Evolutionary conservation across 1,140 invertebrate genomes (phyloP).

Genomic region (Lepidotrigona ventralis): DNA sequence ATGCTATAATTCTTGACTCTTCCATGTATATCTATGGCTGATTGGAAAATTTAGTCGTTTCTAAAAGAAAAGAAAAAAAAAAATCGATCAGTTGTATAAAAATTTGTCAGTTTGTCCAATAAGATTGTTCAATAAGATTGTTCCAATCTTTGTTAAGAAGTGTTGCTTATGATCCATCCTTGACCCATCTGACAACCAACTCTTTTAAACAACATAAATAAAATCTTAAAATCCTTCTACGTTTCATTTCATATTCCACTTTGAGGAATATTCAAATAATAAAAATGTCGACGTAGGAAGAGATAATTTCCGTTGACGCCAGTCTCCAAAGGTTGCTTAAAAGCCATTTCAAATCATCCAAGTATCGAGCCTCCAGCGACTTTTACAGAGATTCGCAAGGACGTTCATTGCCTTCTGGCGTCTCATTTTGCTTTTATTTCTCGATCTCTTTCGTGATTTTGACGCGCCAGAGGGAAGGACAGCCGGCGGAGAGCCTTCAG

Average conservation of each 20-base stretch:
- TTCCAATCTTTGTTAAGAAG: no score
- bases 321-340: not conserved
- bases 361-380: not conserved
- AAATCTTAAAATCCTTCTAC: not conserved
- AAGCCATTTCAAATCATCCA: not conserved
- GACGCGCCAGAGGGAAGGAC: slow-evolving; percentile 35
- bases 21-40: no score
- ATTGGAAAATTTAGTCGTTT: no score
- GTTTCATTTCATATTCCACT: not conserved
- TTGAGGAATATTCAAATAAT: not conserved
- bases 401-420: not conserved
- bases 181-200: not conserved
- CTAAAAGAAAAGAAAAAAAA: no score
- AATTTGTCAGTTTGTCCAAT: no score
- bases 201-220: not conserved
- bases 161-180: no score
- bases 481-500: slow-evolving; percentile 4
- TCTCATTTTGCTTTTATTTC: not conserved
- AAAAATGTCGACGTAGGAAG: not conserved
- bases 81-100: no score
- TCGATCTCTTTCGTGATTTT: not conserved
- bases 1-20: no score
- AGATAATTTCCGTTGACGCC: not conserved
- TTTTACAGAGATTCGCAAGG: slow-evolving; percentile 1
- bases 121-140: no score